Conservation (phyloP, 2,888 invertebrate species). For the Zaprionus obscuricornis region DNA sequence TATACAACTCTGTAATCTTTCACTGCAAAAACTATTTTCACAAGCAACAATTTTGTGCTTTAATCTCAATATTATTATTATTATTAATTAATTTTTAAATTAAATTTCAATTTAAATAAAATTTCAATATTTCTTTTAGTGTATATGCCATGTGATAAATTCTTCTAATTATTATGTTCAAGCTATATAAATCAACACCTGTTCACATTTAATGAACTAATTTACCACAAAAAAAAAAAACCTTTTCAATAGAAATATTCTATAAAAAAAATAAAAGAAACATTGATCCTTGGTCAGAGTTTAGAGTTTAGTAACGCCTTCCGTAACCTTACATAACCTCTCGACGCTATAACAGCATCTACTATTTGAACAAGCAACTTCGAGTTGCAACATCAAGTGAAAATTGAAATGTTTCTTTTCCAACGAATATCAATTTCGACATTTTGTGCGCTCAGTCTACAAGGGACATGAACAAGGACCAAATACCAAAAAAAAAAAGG, state of each 20-base stretch:
- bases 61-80: too few relatives aligned
- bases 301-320: conserved; percentile 37
- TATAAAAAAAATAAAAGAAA: conserved; percentile 28
- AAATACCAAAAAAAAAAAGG: conserved; percentile 35
- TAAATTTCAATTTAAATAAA: too few relatives aligned
- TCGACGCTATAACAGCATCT: too few relatives aligned
- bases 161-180: background rate
- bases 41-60: too few relatives aligned
- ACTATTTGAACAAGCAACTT: background rate
- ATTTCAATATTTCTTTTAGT: too few relatives aligned
- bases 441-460: conserved; percentile 39
- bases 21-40: too few relatives aligned
- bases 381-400: conserved; percentile 56
- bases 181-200: conserved; percentile 46
- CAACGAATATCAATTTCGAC: conserved; percentile 72
- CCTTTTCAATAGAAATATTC: conserved; percentile 15
- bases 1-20: background rate
- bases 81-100: too few relatives aligned
- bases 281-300: conserved; percentile 1
- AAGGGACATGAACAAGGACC: conserved; percentile 30
- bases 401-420: conserved; percentile 74
- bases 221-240: conserved; percentile 18
- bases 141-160: too few relatives aligned
- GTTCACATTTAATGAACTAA: conserved; percentile 40
- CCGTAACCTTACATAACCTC: conserved; percentile 7